Evolutionary conservation across 2,113 vertebrate species (phyloP), one percentile per base, ranked within the genome.

Genomic region (Corydoras maculifer): DNA sequence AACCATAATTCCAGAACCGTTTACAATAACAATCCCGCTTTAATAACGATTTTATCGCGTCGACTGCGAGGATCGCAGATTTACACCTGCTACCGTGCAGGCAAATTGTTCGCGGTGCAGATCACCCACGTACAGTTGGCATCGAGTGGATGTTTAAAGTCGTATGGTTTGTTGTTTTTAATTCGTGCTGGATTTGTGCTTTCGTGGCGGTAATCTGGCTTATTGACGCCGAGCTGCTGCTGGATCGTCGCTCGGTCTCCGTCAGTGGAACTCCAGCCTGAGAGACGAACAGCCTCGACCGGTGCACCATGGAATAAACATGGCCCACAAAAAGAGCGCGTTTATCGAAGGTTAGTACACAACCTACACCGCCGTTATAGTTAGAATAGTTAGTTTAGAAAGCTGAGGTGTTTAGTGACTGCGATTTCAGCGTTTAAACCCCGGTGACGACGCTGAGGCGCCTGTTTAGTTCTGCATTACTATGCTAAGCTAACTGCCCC

Each of bases 271-370:
- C 12, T n/a, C 13, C 10, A 53, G 51, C 12, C 31, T 57, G 54
- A n/a, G 51, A 68, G 43, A 57, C 61, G 49, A 65, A 43, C 43
- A 70, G 65, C 63, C 63, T 71, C 53, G 15, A 51, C 54, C 35
- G 4, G 35, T 43, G 76, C 82, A 85, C 70, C 74, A 86, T 88
- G 86, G 86, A 89, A 57, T 89, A 80, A 89, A 88, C 79, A 57
- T 91, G 89, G 85, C 84, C 77, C 81, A 88, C 76, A 86, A 88
- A 14, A 84, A 81, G 70, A 85, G 86, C 78, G 25, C 76, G 68
- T 88, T 91, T 77, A 74, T 90, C n/a, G 77, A 89, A 85, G 89
- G 89, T 91, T 88, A 88, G 86, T 65, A 13, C 49, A 30, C n/a
- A 57, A 15, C 30, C 57, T 13, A 31, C 11, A 4, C 63, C 18